phyloP scores from a whole-genome alignment of 2,797 vertebrate species.

The Carapus acus region DNA sequence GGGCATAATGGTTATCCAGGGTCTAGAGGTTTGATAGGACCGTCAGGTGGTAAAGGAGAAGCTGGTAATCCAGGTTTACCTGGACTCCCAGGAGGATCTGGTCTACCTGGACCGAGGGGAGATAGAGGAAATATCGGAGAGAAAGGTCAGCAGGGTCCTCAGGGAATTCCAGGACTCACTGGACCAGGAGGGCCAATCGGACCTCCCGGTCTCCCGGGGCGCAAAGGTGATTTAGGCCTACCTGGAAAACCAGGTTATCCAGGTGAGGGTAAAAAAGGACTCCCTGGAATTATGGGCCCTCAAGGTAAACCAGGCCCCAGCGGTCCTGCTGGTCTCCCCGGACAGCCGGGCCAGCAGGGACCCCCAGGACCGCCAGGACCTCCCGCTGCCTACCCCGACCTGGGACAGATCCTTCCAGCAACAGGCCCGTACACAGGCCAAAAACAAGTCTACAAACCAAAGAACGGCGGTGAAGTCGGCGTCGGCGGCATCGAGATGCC shows the following conservation, averaged over 20 bases:
- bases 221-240: conserved; percentile 82
- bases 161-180: conserved; percentile 87
- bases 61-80: conserved; percentile 79
- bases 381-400: conserved; percentile 70
- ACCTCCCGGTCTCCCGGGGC: conserved; percentile 84
- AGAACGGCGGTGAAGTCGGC: conserved; percentile 61
- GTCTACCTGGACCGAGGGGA: conserved; percentile 81
- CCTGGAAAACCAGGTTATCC: conserved; percentile 85
- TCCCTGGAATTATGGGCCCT: conserved; percentile 79
- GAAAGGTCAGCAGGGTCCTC: conserved; percentile 83
- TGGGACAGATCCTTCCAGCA: conserved; percentile 82
- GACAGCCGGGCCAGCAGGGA: conserved; percentile 84
- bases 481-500: conserved; percentile 78
- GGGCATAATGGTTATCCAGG: conserved; percentile 85
- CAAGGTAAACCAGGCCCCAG: conserved; percentile 82
- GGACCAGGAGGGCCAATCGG: conserved; percentile 91
- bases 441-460: conserved; percentile 76
- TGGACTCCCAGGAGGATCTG: conserved; percentile 77
- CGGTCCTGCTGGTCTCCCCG: conserved; percentile 82
- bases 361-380: conserved; percentile 84
- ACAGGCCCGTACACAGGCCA: conserved; percentile 75
- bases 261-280: conserved; percentile 82
- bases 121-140: conserved; percentile 80
- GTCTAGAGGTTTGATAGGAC: conserved; percentile 83
- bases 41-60: conserved; percentile 86